Conservation (phyloP, 2,113 vertebrate species). For the Callorhinus ursinus region DNA sequence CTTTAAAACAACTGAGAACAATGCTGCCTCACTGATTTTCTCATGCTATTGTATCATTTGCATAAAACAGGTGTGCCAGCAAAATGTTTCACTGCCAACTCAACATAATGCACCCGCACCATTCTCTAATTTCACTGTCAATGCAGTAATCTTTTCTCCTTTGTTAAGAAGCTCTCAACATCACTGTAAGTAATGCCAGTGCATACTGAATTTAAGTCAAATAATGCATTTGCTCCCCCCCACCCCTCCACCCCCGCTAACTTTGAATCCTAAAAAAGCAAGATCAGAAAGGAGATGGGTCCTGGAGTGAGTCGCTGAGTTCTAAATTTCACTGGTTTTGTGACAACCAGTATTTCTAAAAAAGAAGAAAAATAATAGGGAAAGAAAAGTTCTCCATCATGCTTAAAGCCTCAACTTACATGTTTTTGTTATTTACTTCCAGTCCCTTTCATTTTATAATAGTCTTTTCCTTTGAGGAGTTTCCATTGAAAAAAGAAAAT, state of each 20-base stretch:
- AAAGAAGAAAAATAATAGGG: slow-evolving; percentile 14
- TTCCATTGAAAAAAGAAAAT: neutral
- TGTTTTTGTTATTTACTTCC: neutral
- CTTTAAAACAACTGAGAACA: slow-evolving; percentile 55
- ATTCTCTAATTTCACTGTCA: slow-evolving; percentile 62
- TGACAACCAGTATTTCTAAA: slow-evolving; percentile 49
- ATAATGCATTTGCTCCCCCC: neutral
- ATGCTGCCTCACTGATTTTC: neutral
- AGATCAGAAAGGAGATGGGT: slow-evolving; percentile 29
- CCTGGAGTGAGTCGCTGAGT: neutral
- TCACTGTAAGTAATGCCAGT: slow-evolving; percentile 19
- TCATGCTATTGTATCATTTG: slow-evolving; percentile 27
- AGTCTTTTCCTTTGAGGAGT: slow-evolving; percentile 3
- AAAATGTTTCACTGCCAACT: slow-evolving; percentile 18
- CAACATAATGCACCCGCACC: neutral
- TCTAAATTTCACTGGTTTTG: slow-evolving; percentile 9
- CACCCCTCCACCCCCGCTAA: neutral
- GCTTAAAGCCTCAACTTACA: neutral
- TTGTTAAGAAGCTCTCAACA: slow-evolving; percentile 47
- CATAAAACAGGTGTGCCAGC: slow-evolving; percentile 47
- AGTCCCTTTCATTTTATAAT: slow-evolving; percentile 5
- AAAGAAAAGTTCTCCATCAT: neutral
- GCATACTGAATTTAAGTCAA: slow-evolving; percentile 55
- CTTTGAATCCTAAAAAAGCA: slow-evolving; percentile 40
- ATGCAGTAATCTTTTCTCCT: neutral